Conservation (phyloP, 2,888 invertebrate genomes). For the Tipula unca region DNA sequence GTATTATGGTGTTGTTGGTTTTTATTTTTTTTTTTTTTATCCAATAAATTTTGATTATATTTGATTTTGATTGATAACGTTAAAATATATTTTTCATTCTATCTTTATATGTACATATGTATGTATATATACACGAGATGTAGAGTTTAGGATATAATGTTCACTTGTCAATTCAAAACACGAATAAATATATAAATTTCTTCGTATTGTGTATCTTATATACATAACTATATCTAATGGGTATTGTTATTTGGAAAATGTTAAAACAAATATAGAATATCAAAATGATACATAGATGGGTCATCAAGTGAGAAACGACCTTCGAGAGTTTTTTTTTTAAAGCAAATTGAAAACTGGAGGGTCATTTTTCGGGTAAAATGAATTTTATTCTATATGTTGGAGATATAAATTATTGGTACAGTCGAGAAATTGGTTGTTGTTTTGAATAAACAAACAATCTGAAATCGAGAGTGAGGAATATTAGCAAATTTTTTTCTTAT, state of each 20-base stretch:
- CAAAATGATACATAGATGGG: conserved; percentile 28
- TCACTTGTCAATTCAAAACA: conserved; percentile 28
- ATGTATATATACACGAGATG: not conserved
- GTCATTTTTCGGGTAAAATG: not conserved
- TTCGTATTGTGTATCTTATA: not conserved
- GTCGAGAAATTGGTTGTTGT: not conserved
- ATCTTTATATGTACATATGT: not conserved
- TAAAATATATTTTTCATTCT: not conserved
- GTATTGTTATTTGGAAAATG: conserved; percentile 3
- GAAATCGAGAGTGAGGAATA: not conserved
- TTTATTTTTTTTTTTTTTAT: not conserved
- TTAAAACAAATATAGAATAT: conserved; percentile 28
- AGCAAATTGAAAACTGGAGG: not conserved
- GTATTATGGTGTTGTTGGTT: not conserved
- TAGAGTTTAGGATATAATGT: conserved; percentile 14
- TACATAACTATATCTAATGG: not conserved
- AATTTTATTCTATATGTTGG: not conserved
- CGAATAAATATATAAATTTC: conserved; percentile 23
- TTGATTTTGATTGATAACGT: not conserved
- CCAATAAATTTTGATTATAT: conserved; percentile 14
- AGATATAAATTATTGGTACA: not conserved
- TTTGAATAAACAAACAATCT: not conserved
- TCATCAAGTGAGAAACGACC: conserved; percentile 26
- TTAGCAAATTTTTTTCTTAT: not conserved
- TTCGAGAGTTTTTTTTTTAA: not conserved